These are phyloP conservation scores for Notodonta ziczac DNA, from an alignment of 2,888 invertebrate genomes.

Conservation along the genomic window DNA sequence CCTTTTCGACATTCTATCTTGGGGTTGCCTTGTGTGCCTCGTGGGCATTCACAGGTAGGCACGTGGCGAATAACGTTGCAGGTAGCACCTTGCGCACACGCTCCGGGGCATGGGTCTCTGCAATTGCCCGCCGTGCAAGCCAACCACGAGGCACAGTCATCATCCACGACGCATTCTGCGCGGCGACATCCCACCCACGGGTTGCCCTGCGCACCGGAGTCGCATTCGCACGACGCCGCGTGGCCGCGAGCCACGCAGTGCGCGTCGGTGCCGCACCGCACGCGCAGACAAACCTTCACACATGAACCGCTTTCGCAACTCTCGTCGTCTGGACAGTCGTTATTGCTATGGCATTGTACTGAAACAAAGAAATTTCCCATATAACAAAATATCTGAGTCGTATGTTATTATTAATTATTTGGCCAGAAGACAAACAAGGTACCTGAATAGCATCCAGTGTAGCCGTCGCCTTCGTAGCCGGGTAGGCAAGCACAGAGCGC, in stretches of 20 bases:
- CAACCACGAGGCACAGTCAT: slow-evolving; percentile 91
- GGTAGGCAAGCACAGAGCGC: slow-evolving; percentile 93
- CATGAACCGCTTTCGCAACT: slow-evolving; percentile 93
- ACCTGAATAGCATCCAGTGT: slow-evolving; percentile 90
- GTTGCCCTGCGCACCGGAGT: slow-evolving; percentile 90
- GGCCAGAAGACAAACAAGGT: slow-evolving; percentile 8
- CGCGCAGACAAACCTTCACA: slow-evolving; percentile 90
- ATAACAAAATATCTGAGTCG: neutral
- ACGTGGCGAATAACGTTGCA: slow-evolving; percentile 91
- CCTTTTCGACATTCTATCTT: slow-evolving; percentile 86
- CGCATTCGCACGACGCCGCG: slow-evolving; percentile 91
- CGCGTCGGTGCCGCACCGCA: slow-evolving; percentile 93
- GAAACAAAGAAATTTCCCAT: slow-evolving; percentile 42
- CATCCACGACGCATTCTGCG: slow-evolving; percentile 90
- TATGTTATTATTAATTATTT: neutral
- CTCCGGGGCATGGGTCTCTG: slow-evolving; percentile 93
- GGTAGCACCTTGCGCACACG: slow-evolving; percentile 90
- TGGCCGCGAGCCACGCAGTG: slow-evolving; percentile 91
- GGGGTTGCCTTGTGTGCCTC: slow-evolving; percentile 92
- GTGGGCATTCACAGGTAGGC: slow-evolving; percentile 92
- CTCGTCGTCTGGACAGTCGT: slow-evolving; percentile 92
- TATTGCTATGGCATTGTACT: slow-evolving; percentile 94
- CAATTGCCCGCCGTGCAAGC: slow-evolving; percentile 92
- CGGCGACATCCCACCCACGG: slow-evolving; percentile 90
- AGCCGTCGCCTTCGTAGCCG: slow-evolving; percentile 93